These are phyloP conservation scores for Parnassius orleans DNA, from an alignment of 2,888 invertebrate genomes.

Conservation along the genomic window DNA sequence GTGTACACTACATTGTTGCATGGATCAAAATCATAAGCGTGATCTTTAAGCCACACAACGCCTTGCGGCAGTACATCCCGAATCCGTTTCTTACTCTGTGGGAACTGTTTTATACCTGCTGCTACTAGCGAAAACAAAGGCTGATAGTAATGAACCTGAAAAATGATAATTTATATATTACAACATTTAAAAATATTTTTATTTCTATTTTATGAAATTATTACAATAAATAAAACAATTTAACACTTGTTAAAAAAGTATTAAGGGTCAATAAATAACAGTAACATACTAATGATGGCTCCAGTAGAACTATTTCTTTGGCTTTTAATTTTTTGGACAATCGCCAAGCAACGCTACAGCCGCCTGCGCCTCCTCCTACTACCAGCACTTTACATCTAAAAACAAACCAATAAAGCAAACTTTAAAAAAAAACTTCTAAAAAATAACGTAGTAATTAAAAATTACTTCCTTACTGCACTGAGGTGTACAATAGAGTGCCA, in stretches of 20 bases:
- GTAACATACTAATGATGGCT: slow-evolving; percentile 86
- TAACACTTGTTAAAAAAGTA: not conserved
- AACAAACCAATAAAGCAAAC: not conserved
- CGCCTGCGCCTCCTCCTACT: slow-evolving; percentile 95
- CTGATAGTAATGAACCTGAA: slow-evolving; percentile 94
- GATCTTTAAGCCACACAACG: slow-evolving; percentile 89
- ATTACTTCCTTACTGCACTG: not conserved
- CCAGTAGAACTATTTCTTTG: slow-evolving; percentile 90
- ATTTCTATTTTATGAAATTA: no score
- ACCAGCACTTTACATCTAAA: slow-evolving; percentile 90
- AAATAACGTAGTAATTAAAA: not conserved
- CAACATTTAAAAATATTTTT: no score
- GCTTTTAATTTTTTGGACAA: slow-evolving; percentile 85
- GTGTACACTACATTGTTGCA: slow-evolving; percentile 85
- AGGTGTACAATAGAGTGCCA: no score
- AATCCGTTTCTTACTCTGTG: slow-evolving; percentile 83
- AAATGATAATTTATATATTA: not conserved
- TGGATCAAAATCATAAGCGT: slow-evolving; percentile 87
- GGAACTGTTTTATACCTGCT: slow-evolving; percentile 88
- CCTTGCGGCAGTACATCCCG: slow-evolving; percentile 86
- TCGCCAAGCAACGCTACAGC: slow-evolving; percentile 92
- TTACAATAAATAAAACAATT: no score
- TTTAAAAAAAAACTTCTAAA: not conserved
- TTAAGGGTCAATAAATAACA: not conserved
- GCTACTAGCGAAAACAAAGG: slow-evolving; percentile 96